Base-by-base conservation (phyloP, 2,113 vertebrate species). In the Sterna hirundo region DNA sequence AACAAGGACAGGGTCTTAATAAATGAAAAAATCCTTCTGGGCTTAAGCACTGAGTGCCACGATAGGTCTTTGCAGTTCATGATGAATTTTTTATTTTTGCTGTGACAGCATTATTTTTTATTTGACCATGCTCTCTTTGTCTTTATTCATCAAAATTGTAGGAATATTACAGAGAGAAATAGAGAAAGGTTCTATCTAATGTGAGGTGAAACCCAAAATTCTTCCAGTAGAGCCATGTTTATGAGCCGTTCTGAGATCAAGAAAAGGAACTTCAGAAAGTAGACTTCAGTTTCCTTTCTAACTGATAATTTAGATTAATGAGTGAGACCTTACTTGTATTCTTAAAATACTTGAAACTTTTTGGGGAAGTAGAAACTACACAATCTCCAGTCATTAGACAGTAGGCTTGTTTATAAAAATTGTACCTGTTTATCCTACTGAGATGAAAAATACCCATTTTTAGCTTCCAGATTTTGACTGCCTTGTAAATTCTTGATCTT, bases 1-100 rank as follows among this genome's bases (percentile, higher is more conserved):
- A 96, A 96, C 97, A 96, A 91, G 85, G 93, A 78, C 47, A 91
- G 91, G 38, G 40, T 98, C 91, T 97, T 98, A 98, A 97, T 97
- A 97, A 97, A 93, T 96, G 92, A 95, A 97, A 97, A 97, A 97
- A 97, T 92, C 85, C 93, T 92, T 91, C 92, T 96, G 92, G 70
- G 88, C 97, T 97, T 95, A 71, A 97, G 94, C 88, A 83, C 90
- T 4, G 14, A 94, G 88, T 89, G 52, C 57, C 70, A 89, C 92
- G 91, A 54, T 90, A 89, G 80, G 90, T 91, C 96, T 85, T 90
- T 84, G 52, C 91, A 93, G 80, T 77, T 81, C 66, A 34, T 61
- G 34, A 94, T 86, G 74, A 60, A 82, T 94, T 82, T 91, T 83
- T 76, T 15, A 76, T 76, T 95, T 96, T 94, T 94, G 54, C 82